Base-by-base conservation (phyloP, 2,797 vertebrate genomes). In the Oceanodroma leucorhoa region DNA sequence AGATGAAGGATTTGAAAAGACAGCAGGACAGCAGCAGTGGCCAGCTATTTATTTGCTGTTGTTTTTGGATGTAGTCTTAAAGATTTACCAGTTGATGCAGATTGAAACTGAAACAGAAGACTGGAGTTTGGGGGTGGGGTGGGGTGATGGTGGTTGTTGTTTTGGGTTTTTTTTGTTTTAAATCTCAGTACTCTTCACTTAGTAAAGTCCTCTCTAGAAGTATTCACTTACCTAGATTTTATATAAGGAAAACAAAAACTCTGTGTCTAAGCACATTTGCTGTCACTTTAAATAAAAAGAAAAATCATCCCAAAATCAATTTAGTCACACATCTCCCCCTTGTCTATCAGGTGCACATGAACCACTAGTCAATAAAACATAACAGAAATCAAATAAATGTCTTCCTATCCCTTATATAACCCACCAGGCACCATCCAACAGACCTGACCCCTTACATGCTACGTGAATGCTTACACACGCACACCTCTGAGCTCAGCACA, bases 51-150 rank as follows among this genome's bases (percentile, higher is more conserved):
- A 21, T 82, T 45, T 80, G n/a, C 23, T 62, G 10, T 20, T 87
- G 32, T 4, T 24, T 88, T 83, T 55, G n/a, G 45, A 78, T 5
- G 50, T 17, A 66, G 36, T 21, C 53, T 83, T 46, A 55, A 54
- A 84, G 43, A 78, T 82, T 81, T 66, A 43, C 21, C 34, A 7
- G 54, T n/a, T 87, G 14, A 41, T 79, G 22, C 9, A 71, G 58
- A 67, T 11, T 84, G 61, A 70, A 85, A 73, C 16, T 51, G 45
- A 62, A 90, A 40, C 11, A 76, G 53, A 91, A 45, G 3, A 50
- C 46, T 48, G 5, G 17, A n/a, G 14, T 26, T 51, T 14, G 29
- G 0, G 0, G 15, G 8, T 41, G 40, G 40, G 3, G 14, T 3
- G 11, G 4, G 3, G 17, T 23, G 7, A 67, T 21, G 13, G 40